Evolutionary conservation across 1,140 invertebrate genomes (phyloP), one percentile per base, ranked within the genome.

Genomic region (Prorops nasuta): DNA sequence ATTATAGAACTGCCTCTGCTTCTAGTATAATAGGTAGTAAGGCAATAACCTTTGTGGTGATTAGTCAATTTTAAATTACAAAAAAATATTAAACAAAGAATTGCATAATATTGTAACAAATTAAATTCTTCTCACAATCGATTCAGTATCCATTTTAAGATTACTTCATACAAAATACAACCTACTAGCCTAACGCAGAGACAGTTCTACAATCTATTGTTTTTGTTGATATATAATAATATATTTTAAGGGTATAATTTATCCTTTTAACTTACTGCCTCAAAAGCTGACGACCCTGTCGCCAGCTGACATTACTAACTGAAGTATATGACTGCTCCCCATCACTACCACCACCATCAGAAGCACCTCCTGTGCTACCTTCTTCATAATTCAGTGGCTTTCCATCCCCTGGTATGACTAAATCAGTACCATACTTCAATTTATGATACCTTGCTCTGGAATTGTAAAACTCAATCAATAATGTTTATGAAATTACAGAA

Each of bases 371-470:
- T 21, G 72, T 68, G 54, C 77, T 79, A 44, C 77, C 80, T 36
- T 85, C 83, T 59, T 90, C 88, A 49, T 89, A 86, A 16, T 85
- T 81, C 47, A 91, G 88, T 21, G 90, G 88, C 68, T 92, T 92
- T 63, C 91, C 84, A 66, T 94, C 91, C 16, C 90, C 92, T 70
- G 88, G 84, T 64, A 91, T 87, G 52, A 92, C 81, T 51, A 90
- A 77, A 71, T 98, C 95, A 40, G 90, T 92, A 36, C 95, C 95
- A 83, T 94, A 96, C 77, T 98, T 98, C 60, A 98, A 79, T 78
- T 96, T 96, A 74, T 98, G 92, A 77, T 90, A 97, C 79, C 97
- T 98, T 31, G 90, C 91, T 66, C 86, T 88, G 56, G 19, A 72
- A 60, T 45, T 28, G 24, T 8, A 34, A 47, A 56, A 48, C 45